phyloP scores from a whole-genome alignment of 2,113 vertebrate genomes.

The Centropus bengalensis region DNA sequence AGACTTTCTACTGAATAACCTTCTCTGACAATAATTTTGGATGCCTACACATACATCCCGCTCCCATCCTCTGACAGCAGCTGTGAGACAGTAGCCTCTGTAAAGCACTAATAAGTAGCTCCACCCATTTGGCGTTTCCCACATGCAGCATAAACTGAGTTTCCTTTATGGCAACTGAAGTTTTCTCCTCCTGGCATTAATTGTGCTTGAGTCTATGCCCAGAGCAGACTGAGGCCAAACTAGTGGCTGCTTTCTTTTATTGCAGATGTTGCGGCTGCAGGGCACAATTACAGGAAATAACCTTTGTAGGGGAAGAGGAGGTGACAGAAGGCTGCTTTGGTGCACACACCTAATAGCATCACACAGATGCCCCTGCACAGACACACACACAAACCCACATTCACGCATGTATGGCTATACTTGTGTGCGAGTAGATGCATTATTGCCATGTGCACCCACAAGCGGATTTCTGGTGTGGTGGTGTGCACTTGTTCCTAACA shows the following conservation, averaged over 20 bases:
- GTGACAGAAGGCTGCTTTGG: background rate
- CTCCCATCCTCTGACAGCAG: background rate
- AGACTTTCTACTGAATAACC: background rate
- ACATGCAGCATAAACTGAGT: background rate
- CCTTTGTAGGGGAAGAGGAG: background rate
- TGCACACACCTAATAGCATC: background rate
- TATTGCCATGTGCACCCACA: accelerated
- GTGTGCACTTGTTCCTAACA: background rate
- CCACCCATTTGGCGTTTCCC: background rate
- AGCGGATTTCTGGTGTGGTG: background rate
- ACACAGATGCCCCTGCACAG: background rate
- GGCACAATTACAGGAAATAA: constrained; percentile 24
- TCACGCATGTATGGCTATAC: accelerated
- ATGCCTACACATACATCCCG: too few species aligned
- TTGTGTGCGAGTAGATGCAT: background rate
- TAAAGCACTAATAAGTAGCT: background rate
- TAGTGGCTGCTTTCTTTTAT: background rate
- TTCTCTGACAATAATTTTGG: accelerated
- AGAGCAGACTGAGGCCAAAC: background rate
- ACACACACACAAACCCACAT: too few species aligned
- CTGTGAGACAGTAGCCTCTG: background rate
- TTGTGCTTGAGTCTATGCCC: background rate
- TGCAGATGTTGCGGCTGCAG: constrained; percentile 10
- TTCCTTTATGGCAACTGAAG: background rate
- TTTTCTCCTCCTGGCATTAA: background rate